phyloP scores from a whole-genome alignment of 2,888 invertebrate genomes.

The Philereme transversata region DNA sequence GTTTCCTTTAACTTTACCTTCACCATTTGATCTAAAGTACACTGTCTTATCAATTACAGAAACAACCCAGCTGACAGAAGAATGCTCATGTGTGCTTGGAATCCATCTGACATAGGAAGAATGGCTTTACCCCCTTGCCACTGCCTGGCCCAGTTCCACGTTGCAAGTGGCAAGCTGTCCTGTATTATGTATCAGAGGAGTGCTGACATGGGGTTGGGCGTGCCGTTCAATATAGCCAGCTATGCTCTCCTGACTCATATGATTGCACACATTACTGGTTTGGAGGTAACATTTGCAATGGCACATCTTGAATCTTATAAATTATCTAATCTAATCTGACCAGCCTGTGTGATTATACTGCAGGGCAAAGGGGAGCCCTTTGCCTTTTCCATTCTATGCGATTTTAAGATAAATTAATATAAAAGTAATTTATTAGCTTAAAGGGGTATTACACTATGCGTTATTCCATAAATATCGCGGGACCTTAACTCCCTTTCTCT shows the following conservation, averaged over 20 bases:
- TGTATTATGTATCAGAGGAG: conserved; percentile 98
- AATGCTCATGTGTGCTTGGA: conserved; percentile 98
- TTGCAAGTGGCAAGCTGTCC: conserved; percentile 91
- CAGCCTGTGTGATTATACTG: too few relatives aligned
- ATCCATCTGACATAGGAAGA: conserved; percentile 91
- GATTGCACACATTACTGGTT: conserved; percentile 97
- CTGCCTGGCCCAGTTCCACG: conserved; percentile 97
- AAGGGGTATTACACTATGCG: too few relatives aligned
- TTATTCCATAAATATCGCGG: too few relatives aligned
- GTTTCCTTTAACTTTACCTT: too few relatives aligned
- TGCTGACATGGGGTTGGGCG: conserved; percentile 99
- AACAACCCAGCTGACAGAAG: conserved; percentile 93
- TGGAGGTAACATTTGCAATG: conserved; percentile 85
- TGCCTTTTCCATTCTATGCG: too few relatives aligned
- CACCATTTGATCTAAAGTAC: too few relatives aligned
- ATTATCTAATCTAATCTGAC: too few relatives aligned
- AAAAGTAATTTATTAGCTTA: too few relatives aligned
- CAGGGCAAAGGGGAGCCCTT: too few relatives aligned
- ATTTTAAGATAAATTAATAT: too few relatives aligned
- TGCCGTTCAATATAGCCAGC: conserved; percentile 99
- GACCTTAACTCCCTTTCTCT: too few relatives aligned
- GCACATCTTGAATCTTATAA: too few relatives aligned
- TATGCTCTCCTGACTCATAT: conserved; percentile 97
- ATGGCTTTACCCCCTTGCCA: conserved; percentile 99
- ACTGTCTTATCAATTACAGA: conserved; percentile 47